These are phyloP conservation scores for Silurus meridionalis DNA, from an alignment of 2,113 vertebrate genomes.

Conservation along the genomic window DNA sequence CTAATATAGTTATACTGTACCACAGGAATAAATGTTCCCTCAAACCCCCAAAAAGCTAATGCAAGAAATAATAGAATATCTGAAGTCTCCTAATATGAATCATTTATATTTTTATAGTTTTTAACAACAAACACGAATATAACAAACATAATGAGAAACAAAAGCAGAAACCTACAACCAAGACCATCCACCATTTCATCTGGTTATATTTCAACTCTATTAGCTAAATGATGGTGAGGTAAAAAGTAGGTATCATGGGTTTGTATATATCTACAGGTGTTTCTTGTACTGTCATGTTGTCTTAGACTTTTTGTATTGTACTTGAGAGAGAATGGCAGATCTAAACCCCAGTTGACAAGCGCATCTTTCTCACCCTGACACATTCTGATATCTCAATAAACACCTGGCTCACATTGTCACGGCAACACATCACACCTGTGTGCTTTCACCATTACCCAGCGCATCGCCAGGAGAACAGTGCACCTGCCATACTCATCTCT, in stretches of 20 bases:
- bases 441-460: slow-evolving; percentile 63
- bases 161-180: not conserved
- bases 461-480: slow-evolving; percentile 66
- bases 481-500: slow-evolving; percentile 70
- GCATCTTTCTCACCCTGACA: slow-evolving; percentile 69
- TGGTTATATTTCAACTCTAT: not conserved
- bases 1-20: not conserved
- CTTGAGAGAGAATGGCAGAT: slow-evolving; percentile 62
- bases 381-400: slow-evolving; percentile 80
- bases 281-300: slow-evolving; percentile 42
- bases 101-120: not conserved
- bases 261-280: slow-evolving; percentile 42
- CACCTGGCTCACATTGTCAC: slow-evolving; percentile 71
- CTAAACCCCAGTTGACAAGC: slow-evolving; percentile 71
- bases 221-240: not conserved
- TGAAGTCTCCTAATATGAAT: not conserved
- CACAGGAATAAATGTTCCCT: not conserved
- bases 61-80: not conserved
- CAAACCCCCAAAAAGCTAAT: not conserved
- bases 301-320: slow-evolving; percentile 66
- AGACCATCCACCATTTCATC: not conserved
- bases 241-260: not conserved
- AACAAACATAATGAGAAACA: not conserved
- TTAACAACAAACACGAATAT: no score
- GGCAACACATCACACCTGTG: slow-evolving; percentile 75